Evolutionary conservation across 2,888 invertebrate genomes (phyloP).

Genomic region (Palloptera scutellata): DNA sequence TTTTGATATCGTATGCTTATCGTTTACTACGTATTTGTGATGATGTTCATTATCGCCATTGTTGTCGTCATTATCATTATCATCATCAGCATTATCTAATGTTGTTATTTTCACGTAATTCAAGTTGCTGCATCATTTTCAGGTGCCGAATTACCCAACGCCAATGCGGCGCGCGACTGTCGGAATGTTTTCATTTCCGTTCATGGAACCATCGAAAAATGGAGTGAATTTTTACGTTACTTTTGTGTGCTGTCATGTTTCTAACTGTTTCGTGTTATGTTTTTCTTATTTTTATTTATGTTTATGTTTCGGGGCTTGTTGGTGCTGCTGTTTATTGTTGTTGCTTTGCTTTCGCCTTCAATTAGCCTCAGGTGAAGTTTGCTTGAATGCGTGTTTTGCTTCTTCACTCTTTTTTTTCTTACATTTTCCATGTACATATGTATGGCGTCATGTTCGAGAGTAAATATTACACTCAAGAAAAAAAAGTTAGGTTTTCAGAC

Average conservation of each 20-base stretch:
- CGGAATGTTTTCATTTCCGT: too few species aligned
- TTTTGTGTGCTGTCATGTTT: conserved; percentile 6
- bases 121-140: conserved; percentile 22
- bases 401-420: not conserved
- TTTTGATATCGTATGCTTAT: conserved; percentile 46
- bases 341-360: conserved; percentile 37
- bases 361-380: conserved; percentile 42
- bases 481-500: too few species aligned
- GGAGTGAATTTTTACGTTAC: not conserved
- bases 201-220: too few species aligned
- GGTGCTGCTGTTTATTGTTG: not conserved
- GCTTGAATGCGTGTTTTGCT: conserved; percentile 18
- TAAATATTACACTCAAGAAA: too few species aligned
- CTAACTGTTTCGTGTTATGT: not conserved
- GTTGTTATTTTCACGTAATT: not conserved
- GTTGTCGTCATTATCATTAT: not conserved
- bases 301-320: not conserved
- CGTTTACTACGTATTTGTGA: conserved; percentile 36
- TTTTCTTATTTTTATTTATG: not conserved
- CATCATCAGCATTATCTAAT: not conserved
- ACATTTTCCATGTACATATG: too few species aligned
- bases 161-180: too few species aligned
- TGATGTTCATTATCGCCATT: conserved; percentile 22
- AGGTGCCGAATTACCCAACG: not conserved
- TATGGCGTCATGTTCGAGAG: too few species aligned